Evolutionary conservation across 2,888 invertebrate genomes (phyloP).

Genomic region (Xanthostigma xanthostigma): DNA sequence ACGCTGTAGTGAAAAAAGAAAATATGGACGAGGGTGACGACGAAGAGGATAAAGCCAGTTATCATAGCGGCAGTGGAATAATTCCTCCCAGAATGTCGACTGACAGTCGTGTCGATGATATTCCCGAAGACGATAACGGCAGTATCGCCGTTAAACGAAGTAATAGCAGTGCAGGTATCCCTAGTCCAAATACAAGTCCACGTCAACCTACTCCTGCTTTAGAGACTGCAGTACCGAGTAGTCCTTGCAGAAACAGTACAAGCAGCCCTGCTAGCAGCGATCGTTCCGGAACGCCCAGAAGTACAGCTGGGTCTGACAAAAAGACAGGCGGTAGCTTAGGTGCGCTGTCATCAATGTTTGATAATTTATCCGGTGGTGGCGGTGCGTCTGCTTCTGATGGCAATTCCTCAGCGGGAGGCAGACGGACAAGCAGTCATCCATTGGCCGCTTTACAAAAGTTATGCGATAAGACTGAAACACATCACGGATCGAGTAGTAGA

Average conservation of each 20-base stretch:
- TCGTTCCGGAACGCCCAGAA: constrained; percentile 60
- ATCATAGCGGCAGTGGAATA: constrained; percentile 22
- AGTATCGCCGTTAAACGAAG: constrained; percentile 10
- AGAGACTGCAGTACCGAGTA: constrained; percentile 30
- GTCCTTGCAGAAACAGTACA: constrained; percentile 45
- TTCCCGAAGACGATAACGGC: constrained; percentile 19
- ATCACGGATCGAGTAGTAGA: constrained; percentile 35
- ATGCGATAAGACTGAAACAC: constrained; percentile 86
- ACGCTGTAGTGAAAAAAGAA: constrained; percentile 26
- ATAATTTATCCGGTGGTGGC: constrained; percentile 54
- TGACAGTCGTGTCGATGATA: constrained; percentile 21
- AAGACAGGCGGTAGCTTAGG: constrained; percentile 55
- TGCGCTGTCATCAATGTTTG: constrained; percentile 81
- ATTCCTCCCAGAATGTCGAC: constrained; percentile 12
- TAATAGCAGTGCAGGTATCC: constrained; percentile 11
- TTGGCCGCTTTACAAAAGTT: constrained; percentile 88
- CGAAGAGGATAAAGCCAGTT: constrained; percentile 28
- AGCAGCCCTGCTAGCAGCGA: constrained; percentile 63
- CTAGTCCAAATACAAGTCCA: constrained; percentile 25
- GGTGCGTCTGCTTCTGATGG: constrained; percentile 18
- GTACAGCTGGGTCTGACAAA: constrained; percentile 40
- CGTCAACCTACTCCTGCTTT: constrained; percentile 21
- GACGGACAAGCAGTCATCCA: constrained; percentile 70
- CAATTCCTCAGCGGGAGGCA: constrained; percentile 38
- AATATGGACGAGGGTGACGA: constrained; percentile 23